Conservation (phyloP, 2,797 vertebrate genomes). For the Pseudomugil gertrudae region DNA sequence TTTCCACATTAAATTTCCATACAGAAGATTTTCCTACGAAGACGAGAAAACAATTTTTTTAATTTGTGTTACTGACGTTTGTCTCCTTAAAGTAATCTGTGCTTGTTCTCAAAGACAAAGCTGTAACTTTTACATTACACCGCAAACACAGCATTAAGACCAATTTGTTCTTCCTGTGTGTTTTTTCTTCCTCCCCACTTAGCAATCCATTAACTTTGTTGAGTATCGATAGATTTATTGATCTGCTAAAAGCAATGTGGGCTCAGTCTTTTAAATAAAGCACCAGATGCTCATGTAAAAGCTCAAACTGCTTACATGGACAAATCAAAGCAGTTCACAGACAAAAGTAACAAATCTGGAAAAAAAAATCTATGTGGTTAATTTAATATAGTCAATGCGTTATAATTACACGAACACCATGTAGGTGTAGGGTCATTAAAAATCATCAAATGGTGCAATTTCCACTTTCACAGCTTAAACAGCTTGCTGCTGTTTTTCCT, state of each 20-base stretch:
- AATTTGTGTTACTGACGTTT: no score
- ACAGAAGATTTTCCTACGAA: no score
- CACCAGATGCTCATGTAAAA: not conserved
- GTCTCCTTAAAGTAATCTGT: not conserved
- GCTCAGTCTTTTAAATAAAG: not conserved
- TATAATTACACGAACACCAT: not conserved
- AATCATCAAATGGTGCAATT: not conserved
- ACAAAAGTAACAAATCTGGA: not conserved
- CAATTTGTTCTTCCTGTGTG: constrained; percentile 1
- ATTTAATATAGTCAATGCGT: not conserved
- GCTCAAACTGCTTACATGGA: not conserved
- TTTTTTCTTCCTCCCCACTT: not conserved
- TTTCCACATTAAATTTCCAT: no score
- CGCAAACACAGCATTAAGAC: not conserved
- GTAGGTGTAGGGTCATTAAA: not conserved
- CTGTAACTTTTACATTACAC: not conserved
- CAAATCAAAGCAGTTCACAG: not conserved
- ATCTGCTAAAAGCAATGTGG: constrained; percentile 8
- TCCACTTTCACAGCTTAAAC: not conserved
- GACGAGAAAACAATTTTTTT: no score
- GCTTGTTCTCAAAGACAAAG: constrained; percentile 1
- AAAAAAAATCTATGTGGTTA: not conserved
- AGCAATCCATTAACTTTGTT: constrained; percentile 9
- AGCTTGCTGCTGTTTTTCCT: not conserved
- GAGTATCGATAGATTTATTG: constrained; percentile 17